phyloP scores from a whole-genome alignment of 2,113 vertebrate species.

The Emydura subglobosa region DNA sequence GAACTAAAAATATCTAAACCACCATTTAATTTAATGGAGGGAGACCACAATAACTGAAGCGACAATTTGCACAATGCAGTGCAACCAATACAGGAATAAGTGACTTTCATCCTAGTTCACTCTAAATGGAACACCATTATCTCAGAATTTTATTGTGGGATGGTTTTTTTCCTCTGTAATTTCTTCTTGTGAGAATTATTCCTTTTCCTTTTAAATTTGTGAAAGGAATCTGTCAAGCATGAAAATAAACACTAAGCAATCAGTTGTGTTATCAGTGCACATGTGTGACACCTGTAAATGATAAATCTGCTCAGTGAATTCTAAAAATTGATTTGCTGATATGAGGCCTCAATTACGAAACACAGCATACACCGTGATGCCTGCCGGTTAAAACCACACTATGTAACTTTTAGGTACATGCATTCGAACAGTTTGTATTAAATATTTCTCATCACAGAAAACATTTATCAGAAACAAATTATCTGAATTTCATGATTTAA shows the following conservation, averaged over 20 bases:
- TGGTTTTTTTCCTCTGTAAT: neutral
- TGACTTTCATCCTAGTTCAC: neutral
- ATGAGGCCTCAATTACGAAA: neutral
- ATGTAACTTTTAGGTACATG: neutral
- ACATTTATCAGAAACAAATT: neutral
- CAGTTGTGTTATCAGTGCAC: neutral
- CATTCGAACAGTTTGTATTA: neutral
- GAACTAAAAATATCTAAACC: neutral
- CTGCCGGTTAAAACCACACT: neutral
- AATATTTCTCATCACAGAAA: neutral
- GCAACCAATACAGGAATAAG: neutral
- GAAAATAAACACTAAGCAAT: constrained; percentile 10
- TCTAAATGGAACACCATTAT: neutral
- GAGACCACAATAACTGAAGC: neutral
- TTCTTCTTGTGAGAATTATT: neutral
- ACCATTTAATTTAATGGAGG: neutral
- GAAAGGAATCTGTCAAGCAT: neutral
- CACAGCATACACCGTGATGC: neutral
- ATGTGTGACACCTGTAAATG: neutral
- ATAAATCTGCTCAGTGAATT: neutral
- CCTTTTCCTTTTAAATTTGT: neutral
- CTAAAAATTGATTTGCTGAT: neutral
- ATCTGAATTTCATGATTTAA: constrained; percentile 1
- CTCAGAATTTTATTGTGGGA: neutral
- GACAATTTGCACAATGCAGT: neutral